A percentile compares a stretch with the other conserved stretches of the same genome.
These are phyloP conservation scores for Sinodicranocentrus sp. DNA, from an alignment of 2,888 invertebrate species.

Conservation along the genomic window DNA sequence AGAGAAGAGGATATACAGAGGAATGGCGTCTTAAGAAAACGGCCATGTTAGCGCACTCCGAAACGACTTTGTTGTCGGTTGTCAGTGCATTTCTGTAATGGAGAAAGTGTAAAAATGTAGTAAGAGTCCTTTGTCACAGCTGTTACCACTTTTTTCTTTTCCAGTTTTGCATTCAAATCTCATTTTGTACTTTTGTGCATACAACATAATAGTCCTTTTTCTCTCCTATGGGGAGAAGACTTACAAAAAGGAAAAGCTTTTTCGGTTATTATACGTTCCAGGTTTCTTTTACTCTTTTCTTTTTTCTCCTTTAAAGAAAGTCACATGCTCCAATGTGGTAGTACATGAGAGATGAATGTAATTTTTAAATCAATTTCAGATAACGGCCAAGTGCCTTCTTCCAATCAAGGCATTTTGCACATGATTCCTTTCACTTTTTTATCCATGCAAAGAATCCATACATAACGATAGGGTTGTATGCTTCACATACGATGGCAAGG, in stretches of 20 bases:
- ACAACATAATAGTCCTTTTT: constrained; percentile 6
- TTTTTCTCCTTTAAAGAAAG: background rate
- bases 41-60: background rate
- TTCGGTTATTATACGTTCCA: background rate
- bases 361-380: constrained; percentile 59
- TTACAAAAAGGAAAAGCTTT: background rate
- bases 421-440: constrained; percentile 15
- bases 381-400: constrained; percentile 25
- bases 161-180: constrained; percentile 56
- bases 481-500: no score
- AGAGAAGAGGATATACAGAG: background rate
- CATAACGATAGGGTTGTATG: no score
- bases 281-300: background rate
- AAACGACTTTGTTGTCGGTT: constrained; percentile 22
- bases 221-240: background rate
- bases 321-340: background rate
- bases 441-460: background rate
- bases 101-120: constrained; percentile 27
- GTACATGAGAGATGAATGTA: constrained; percentile 12
- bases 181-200: constrained; percentile 40
- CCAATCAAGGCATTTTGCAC: constrained; percentile 48
- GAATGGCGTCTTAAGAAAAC: background rate
- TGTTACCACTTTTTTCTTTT: constrained; percentile 58
- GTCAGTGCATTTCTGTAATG: constrained; percentile 9
- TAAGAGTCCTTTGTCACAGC: constrained; percentile 56